These are phyloP conservation scores for Hyposmocoma kahamanoa DNA, from an alignment of 1,140 invertebrate species.

Conservation along the genomic window DNA sequence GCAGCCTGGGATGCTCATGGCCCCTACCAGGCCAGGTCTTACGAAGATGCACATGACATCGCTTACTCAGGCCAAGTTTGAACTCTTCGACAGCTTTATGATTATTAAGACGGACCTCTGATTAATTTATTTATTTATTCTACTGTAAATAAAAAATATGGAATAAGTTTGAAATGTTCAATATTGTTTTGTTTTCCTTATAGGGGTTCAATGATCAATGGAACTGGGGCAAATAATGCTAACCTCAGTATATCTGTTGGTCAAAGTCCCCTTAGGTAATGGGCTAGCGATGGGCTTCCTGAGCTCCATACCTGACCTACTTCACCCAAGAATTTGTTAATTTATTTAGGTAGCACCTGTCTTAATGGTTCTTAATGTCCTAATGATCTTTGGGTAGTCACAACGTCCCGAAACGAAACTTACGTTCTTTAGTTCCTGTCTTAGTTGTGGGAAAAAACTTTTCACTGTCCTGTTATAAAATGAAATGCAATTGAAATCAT, in stretches of 20 bases:
- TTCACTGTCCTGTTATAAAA: no score
- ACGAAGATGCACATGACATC: slow-evolving; percentile 74
- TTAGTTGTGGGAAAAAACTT: no score
- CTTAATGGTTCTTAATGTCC: background rate
- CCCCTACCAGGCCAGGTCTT: slow-evolving; percentile 73
- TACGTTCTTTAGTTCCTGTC: no score
- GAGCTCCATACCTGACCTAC: background rate
- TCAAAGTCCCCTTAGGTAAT: background rate
- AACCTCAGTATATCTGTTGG: background rate
- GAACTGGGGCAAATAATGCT: background rate
- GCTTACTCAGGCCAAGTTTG: slow-evolving; percentile 78
- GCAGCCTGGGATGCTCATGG: slow-evolving; percentile 74
- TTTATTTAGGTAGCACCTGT: background rate
- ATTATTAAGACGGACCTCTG: slow-evolving; percentile 45
- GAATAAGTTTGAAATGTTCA: slow-evolving; percentile 57
- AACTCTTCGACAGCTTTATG: no score
- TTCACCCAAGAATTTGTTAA: background rate
- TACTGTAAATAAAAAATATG: slow-evolving; percentile 62
- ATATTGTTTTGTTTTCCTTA: slow-evolving; percentile 25
- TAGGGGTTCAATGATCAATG: background rate
- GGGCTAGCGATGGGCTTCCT: background rate
- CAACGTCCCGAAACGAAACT: no score
- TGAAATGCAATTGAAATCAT: no score
- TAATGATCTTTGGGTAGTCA: no score
- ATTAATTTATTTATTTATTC: slow-evolving; percentile 66